Conservation (phyloP, 92 coral and sea anemone genomes). For the Nematostella vectensis region DNA sequence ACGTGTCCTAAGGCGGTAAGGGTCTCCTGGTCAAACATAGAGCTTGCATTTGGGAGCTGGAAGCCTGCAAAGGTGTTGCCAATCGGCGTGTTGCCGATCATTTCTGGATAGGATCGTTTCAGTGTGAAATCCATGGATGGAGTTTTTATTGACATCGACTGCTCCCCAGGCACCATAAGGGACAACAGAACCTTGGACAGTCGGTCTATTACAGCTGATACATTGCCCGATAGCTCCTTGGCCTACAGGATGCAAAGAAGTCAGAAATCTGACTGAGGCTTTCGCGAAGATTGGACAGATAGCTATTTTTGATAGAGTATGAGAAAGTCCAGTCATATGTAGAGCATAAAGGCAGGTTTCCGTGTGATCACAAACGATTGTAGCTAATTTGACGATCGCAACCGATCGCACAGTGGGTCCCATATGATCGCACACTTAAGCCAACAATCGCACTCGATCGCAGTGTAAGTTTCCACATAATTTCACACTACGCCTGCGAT, state of each 20-base stretch:
- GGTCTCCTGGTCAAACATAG: slow-evolving; percentile 17
- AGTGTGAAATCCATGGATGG: slow-evolving; percentile 19
- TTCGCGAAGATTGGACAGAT: too few species aligned
- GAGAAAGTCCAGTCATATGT: neutral
- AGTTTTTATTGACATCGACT: slow-evolving; percentile 15
- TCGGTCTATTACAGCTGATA: slow-evolving; percentile 5
- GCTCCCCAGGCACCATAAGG: slow-evolving; percentile 27
- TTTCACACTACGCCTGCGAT: too few species aligned
- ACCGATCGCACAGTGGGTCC: too few species aligned
- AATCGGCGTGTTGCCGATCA: slow-evolving; percentile 18
- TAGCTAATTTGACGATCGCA: neutral
- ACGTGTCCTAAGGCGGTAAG: slow-evolving; percentile 10
- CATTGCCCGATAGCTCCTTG: slow-evolving; percentile 9
- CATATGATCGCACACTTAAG: too few species aligned
- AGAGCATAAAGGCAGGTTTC: neutral
- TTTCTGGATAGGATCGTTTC: slow-evolving; percentile 22
- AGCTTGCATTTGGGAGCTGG: slow-evolving; percentile 16
- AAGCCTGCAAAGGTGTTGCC: slow-evolving; percentile 14
- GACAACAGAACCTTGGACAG: slow-evolving; percentile 12
- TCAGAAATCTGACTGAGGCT: too few species aligned
- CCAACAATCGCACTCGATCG: too few species aligned
- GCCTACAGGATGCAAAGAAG: slow-evolving; percentile 11
- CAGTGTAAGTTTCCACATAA: too few species aligned
- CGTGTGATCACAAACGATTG: neutral
- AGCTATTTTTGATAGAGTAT: too few species aligned